Base-by-base conservation (phyloP, 2,113 vertebrate species). In the Platichthys stellatus region DNA sequence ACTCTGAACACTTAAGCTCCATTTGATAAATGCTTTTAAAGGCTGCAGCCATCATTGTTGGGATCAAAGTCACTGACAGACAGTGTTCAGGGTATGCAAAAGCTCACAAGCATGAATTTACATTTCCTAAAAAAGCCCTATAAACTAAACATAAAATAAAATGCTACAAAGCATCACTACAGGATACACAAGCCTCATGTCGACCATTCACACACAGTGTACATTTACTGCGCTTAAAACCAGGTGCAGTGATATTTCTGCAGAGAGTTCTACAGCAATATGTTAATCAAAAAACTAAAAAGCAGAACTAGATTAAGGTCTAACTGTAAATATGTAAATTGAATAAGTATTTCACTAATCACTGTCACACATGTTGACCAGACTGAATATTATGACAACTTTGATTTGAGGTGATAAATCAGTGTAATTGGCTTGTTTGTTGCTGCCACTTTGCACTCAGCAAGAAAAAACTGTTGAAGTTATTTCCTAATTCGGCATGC, bases 41-140 rank as follows among this genome's bases (percentile, higher is more conserved):
- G 20, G 45, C 38, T 17, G 20, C 40, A 64, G 40, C n/a, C 49
- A 28, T 4, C 18, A 15, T 21, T 53, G 59, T 31, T 26, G 12
- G 57, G 35, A 49, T 80, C 31, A 60, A 35, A 74, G 49, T 69
- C 70, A 56, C 35, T 26, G 49, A 63, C n/a, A 51, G 31, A 64
- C 11, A 11, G 61, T 17, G 26, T 59, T 69, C 23, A 64, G 12
- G 12, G 24, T 43, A 43, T 75, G 15, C 14, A 43, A 45, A 70
- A 45, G 11, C 10, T 66, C 18, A 51, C 5, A 5, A 51, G 45
- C 47, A 18, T 18, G 4, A 6, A 18, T 49, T 49, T 18, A 49
- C 47, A 49, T 4, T 10, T 7, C 49, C 38, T 40, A 40, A 40
- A 49, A 17, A 49, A 49, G 3, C 15, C 47, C 47, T 49, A 18